Base-by-base conservation (phyloP, 2,797 vertebrate genomes). In the Pelodytes ibericus region DNA sequence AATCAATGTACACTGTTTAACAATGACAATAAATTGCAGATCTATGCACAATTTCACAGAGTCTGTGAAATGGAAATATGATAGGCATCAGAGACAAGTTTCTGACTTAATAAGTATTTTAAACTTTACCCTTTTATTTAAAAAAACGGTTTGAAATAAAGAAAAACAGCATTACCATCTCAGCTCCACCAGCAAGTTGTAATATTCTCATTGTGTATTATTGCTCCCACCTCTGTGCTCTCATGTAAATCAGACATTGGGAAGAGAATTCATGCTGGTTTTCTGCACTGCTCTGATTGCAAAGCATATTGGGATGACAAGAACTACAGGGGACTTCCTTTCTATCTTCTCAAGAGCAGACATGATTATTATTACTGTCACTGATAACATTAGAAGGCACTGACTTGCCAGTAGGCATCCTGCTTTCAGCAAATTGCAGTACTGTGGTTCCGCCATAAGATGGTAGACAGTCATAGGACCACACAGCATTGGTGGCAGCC, bases 301-400 rank as follows among this genome's bases (percentile, higher is more conserved):
- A 56, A 79, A 73, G 71, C 47, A 79, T 79, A 72, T 73, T 79
- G 70, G 76, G 71, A 62, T 63, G 77, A 79, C 71, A 73, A 57
- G 77, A 79, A 74, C 77, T 74, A 63, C 77, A 63, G 77, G 71
- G 47, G 30, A 74, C 49, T 74, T 79, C 44, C 76, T 69, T 69
- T 62, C 25, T 69, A 63, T 73, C 71, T 68, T 47, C 58, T 69
- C 41, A 63, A 74, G 77, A 79, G 77, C 47, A 47, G 22, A 22
- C 70, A 16, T 61, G 71, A 79, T 73, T 79, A 79, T 79, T 63
- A 69, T 56, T 71, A 51, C 59, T 79, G 64, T 69, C 71, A 79
- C 57, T 62, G 63, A 73, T 68, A 79, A 68, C 77, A 79, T 73
- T 79, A 69, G 57, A 57, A 79, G 71, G 73, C 70, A 72, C 25